Evolutionary conservation across 2,113 vertebrate species (phyloP), one percentile per base, ranked within the genome.

Genomic region (Butorides virescens): DNA sequence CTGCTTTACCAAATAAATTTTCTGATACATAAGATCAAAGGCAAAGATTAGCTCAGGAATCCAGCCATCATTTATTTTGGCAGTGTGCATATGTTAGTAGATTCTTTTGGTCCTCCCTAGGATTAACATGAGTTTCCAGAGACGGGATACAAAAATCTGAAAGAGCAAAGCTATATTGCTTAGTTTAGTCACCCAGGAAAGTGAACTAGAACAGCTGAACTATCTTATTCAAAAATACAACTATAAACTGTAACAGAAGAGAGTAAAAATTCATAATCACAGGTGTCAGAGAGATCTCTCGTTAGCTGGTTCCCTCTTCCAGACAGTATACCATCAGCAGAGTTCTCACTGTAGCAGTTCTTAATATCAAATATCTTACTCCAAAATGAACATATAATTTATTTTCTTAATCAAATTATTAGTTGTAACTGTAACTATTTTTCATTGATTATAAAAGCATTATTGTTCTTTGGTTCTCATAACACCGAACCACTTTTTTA

Each of bases 31-130:
- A 11, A 81, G 68, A 95, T 91, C 79, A 94, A 94, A 95, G 83
- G 65, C 36, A 71, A 95, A 96, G 63, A 93, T 91, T 72, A 93
- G 29, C 50, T 88, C 55, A 92, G 90, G 79, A 96, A 93, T 88
- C 56, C 2, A 5, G 37, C 25, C 34, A 93, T 83, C 23, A 90
- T 81, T 93, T 90, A 86, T 73, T 95, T 86, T 88, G 61, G 85
- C 79, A 93, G 55, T 26, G 25, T 80, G 72, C 90, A 78, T 80
- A 70, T 81, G 22, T 88, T 95, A 83, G 59, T 83, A 83, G 75
- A 90, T 74, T 84, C 65, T 83, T 94, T 67, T 72, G 29, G 67
- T 92, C 72, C 46, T 93, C 55, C n/a, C 50, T 70, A 71, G 72
- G 55, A 92, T 83, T 92, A 86, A 71, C 16, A 30, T 80, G 32